A percentile compares a stretch with the other conserved stretches of the same genome.
These are phyloP conservation scores for Cephus nigrinus DNA, from an alignment of 2,888 invertebrate genomes.

Conservation along the genomic window DNA sequence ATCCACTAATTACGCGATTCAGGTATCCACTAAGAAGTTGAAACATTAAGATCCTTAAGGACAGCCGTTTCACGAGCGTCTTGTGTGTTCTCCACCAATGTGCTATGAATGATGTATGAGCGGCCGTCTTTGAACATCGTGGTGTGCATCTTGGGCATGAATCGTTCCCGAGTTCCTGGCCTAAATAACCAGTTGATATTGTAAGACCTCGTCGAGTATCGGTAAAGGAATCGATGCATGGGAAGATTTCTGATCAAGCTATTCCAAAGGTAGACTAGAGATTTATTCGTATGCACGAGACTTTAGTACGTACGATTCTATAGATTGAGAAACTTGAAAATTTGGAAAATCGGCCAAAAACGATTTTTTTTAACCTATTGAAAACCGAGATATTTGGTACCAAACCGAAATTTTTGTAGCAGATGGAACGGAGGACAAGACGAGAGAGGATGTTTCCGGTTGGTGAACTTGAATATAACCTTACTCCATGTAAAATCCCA, in stretches of 20 bases:
- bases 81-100: neutral
- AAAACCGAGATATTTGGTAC: neutral
- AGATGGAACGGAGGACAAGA: neutral
- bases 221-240: neutral
- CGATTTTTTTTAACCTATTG: too few relatives aligned
- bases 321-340: neutral
- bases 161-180: neutral
- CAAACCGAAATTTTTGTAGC: too few relatives aligned
- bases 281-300: neutral
- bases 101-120: neutral
- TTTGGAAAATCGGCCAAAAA: neutral
- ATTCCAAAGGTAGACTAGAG: neutral
- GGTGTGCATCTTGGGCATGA: neutral
- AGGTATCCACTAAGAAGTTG: neutral
- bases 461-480: conserved; percentile 17
- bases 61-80: neutral
- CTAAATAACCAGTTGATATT: neutral
- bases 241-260: neutral
- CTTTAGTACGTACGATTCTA: neutral
- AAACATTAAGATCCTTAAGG: neutral
- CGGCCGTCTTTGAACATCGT: neutral
- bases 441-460: conserved; percentile 25
- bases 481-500: neutral
- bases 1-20: neutral
- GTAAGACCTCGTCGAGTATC: neutral